Evolutionary conservation across 2,888 invertebrate species (phyloP), one percentile per base, ranked within the genome.

Genomic region (Itoplectis maculator): DNA sequence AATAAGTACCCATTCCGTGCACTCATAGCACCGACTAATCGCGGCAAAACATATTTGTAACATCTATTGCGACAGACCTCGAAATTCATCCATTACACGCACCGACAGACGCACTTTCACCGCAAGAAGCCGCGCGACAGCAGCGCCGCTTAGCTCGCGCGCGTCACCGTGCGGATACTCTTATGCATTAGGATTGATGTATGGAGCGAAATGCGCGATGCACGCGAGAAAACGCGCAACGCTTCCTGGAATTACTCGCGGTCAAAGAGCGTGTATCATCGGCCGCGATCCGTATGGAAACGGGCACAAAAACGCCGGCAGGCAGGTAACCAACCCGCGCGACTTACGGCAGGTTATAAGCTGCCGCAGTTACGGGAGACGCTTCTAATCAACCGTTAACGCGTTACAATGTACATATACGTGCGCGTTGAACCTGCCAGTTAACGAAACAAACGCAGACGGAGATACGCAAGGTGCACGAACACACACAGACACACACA

Each of bases 341-440:
- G 29, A 29, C 5, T 3, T 5, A 29, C 2, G 3, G 29, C 29
- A 5, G 68, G 81, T 61, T 54, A n/a, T n/a, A 66, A 59, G 47
- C 74, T 49, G 72, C 54, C 54, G 74, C 75, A 79, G 70, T 76
- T 73, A 47, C 59, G 72, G 72, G 49, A 79, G 75, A 79, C 79
- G 76, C 79, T 82, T 82, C 79, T 82, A 82, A 82, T 82, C 79
- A 79, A 82, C 75, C 79, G 79, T 82, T 82, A 82, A 82, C 66
- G 76, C 68, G 72, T 79, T 75, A 72, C 65, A 61, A 65, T 73
- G 76, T 63, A 49, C 51, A 51, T 61, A 68, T 73, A 40, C 72
- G 42, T 68, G 49, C 42, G 51, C 35, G 49, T 59, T 69, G 56
- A 66, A 68, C 29, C 49, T 18, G 63, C 63, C 79, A 29, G 70